A percentile compares a stretch with the other conserved stretches of the same genome.
phyloP scores from a whole-genome alignment of 1,140 invertebrate species.

The Drosophila kepulauana region DNA sequence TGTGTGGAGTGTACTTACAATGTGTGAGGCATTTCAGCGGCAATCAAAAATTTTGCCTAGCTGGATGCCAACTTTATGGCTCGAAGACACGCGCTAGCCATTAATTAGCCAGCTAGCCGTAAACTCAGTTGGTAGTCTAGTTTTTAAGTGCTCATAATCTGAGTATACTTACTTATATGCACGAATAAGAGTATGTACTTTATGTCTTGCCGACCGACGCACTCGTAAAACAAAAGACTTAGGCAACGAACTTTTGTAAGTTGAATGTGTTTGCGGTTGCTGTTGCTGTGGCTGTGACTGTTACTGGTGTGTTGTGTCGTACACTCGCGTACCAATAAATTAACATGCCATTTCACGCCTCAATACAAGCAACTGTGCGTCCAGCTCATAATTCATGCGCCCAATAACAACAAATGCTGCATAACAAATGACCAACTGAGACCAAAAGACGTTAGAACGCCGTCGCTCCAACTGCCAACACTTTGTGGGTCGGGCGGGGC shows the following conservation, averaged over 20 bases:
- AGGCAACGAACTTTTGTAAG: conserved; percentile 63
- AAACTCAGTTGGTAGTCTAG: conserved; percentile 26
- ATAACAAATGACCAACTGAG: conserved; percentile 73
- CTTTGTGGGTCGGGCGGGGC: not conserved
- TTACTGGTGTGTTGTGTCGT: conserved; percentile 11
- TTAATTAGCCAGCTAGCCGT: conserved; percentile 48
- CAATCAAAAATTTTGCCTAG: conserved; percentile 53
- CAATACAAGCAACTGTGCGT: conserved; percentile 62
- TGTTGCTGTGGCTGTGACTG: not conserved
- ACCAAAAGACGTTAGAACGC: conserved; percentile 27
- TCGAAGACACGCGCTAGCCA: conserved; percentile 58
- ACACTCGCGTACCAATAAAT: conserved; percentile 54
- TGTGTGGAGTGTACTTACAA: conserved; percentile 1
- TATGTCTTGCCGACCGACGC: conserved; percentile 35
- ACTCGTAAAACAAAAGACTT: conserved; percentile 75
- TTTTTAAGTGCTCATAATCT: conserved; percentile 43
- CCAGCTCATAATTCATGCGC: conserved; percentile 72
- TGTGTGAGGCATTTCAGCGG: conserved; percentile 3
- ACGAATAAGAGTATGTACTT: conserved; percentile 2
- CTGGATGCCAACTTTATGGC: conserved; percentile 60
- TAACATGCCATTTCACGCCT: conserved; percentile 82
- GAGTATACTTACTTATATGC: conserved; percentile 20
- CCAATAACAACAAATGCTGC: conserved; percentile 74
- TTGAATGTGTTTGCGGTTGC: not conserved
- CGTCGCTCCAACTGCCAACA: not conserved